phyloP scores from a whole-genome alignment of 2,113 vertebrate genomes.

The Shinisaurus crocodilurus region DNA sequence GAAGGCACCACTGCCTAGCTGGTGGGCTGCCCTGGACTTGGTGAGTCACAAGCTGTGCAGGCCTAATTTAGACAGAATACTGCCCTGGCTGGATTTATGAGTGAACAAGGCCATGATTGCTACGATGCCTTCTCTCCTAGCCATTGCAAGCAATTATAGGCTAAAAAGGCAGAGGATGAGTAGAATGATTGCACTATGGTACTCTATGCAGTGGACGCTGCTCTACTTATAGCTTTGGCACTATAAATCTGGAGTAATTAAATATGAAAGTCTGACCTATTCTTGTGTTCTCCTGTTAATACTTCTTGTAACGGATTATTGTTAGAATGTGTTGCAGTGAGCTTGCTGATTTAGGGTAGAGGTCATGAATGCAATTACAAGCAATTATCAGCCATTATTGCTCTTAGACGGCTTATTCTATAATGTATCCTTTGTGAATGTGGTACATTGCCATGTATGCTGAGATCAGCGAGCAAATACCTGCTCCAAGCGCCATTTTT shows the following conservation, averaged over 20 bases:
- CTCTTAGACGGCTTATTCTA: not conserved
- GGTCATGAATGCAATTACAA: constrained; percentile 47
- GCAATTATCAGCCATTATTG: not conserved
- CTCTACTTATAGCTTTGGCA: not conserved
- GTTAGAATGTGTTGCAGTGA: constrained; percentile 21
- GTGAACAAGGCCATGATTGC: not conserved
- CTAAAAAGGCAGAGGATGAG: not conserved
- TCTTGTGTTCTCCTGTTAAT: constrained; percentile 26
- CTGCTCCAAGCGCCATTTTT: not conserved
- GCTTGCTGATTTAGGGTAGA: constrained; percentile 48
- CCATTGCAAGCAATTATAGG: constrained; percentile 11
- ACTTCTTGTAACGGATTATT: constrained; percentile 39
- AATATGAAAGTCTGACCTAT: not conserved
- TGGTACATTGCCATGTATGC: not conserved
- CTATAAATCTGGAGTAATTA: constrained; percentile 7
- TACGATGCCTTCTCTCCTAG: not conserved
- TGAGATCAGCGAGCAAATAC: not conserved
- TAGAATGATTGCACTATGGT: not conserved
- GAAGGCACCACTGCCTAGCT: not conserved
- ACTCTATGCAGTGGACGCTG: not conserved
- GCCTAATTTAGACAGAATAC: not conserved
- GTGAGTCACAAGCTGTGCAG: rapidly evolving
- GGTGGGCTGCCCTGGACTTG: not conserved
- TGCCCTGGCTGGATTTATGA: not conserved
- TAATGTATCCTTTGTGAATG: constrained; percentile 4